Conservation (phyloP, 2,888 invertebrate species). For the Criorhina ranunculi region DNA sequence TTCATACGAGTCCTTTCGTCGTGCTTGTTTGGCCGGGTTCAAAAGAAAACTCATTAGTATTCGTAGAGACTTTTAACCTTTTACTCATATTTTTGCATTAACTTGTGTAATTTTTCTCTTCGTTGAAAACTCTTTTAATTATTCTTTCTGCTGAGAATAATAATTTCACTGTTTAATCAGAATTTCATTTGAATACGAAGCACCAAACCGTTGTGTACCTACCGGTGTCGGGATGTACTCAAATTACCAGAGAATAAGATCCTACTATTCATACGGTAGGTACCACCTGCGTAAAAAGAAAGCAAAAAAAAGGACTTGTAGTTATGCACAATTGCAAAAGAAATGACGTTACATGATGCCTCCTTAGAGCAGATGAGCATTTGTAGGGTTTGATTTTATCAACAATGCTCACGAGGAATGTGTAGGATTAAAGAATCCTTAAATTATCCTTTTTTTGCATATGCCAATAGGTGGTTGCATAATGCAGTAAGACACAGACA, state of each 20-base stretch:
- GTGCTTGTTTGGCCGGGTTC: conserved; percentile 17
- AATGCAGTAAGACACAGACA: conserved; percentile 14
- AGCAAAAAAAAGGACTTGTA: conserved; percentile 32
- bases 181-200: conserved; percentile 58
- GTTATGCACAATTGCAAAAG: conserved; percentile 33
- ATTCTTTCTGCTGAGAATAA: conserved; percentile 19
- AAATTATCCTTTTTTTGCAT: conserved; percentile 58
- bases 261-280: background rate
- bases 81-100: conserved; percentile 36
- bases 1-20: conserved; percentile 5
- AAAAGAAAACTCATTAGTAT: conserved; percentile 56
- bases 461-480: conserved; percentile 39
- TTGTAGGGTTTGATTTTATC: conserved; percentile 29
- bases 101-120: conserved; percentile 19
- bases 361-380: conserved; percentile 15
- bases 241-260: conserved; percentile 38
- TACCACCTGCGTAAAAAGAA: conserved; percentile 38
- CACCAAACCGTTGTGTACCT: conserved; percentile 39
- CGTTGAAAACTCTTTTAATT: conserved; percentile 18
- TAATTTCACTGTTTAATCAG: conserved; percentile 13
- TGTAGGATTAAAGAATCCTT: conserved; percentile 35
- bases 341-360: conserved; percentile 33
- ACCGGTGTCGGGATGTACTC: conserved; percentile 43
- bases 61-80: conserved; percentile 55
- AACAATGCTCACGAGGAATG: conserved; percentile 2